Evolutionary conservation across 2,888 invertebrate species (phyloP).

Genomic region (Phragmatobia fuliginosa): DNA sequence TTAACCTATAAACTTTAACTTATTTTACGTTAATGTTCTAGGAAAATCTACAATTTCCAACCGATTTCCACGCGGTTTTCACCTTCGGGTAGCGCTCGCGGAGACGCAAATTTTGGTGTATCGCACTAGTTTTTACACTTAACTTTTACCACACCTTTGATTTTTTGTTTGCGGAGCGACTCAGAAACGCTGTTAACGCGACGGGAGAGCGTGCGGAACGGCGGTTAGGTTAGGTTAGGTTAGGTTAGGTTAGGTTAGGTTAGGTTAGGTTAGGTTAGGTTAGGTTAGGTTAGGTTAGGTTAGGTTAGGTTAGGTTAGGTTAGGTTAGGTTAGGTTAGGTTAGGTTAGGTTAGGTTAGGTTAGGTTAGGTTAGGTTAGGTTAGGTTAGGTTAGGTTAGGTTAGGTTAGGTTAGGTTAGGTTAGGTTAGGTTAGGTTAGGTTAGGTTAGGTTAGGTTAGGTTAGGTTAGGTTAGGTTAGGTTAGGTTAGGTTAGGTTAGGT

Average conservation of each 20-base stretch:
- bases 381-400: conserved; percentile 42
- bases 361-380: conserved; percentile 41
- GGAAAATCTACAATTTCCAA: too few species aligned
- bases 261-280: conserved; percentile 20
- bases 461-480: conserved; percentile 40
- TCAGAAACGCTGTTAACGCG: too few species aligned
- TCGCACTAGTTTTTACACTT: too few species aligned
- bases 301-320: conserved; percentile 21
- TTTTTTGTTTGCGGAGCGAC: too few species aligned
- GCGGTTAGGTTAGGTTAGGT: conserved; percentile 18
- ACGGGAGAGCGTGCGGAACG: too few species aligned
- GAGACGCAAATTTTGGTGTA: too few species aligned
- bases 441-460: conserved; percentile 45
- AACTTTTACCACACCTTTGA: too few species aligned
- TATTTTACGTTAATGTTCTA: too few species aligned
- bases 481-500: conserved; percentile 21
- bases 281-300: conserved; percentile 21
- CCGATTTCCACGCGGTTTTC: too few species aligned
- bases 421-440: conserved; percentile 35
- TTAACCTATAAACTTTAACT: too few species aligned
- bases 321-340: conserved; percentile 21
- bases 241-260: conserved; percentile 20
- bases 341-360: conserved; percentile 32
- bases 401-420: conserved; percentile 42
- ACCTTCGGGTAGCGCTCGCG: too few species aligned